Percentiles rank a stretch among this genome's conserved stretches.
These are phyloP conservation scores for Amphibalanus amphitrite DNA, from an alignment of 1,140 invertebrate genomes.

Conservation along the genomic window DNA sequence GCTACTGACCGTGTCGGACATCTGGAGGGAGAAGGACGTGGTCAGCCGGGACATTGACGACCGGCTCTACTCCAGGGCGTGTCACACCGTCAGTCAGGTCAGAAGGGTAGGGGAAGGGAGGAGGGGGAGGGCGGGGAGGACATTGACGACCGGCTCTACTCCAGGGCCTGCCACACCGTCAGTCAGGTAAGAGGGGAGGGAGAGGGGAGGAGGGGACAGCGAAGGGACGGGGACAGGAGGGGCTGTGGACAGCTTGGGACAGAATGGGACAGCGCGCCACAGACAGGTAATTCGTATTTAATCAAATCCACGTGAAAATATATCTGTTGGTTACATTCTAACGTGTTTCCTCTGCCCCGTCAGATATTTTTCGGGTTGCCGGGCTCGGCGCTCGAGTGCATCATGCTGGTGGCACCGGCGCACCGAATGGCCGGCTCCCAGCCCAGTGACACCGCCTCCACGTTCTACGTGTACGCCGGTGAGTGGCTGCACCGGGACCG, in stretches of 20 bases:
- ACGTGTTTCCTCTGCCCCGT: slow-evolving; percentile 10
- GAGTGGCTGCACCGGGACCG: slow-evolving; percentile 18
- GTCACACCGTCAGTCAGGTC: slow-evolving; percentile 64
- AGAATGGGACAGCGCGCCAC: too few relatives aligned
- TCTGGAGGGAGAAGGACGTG: slow-evolving; percentile 43
- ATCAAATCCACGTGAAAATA: neutral
- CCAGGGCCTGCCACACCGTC: too few relatives aligned
- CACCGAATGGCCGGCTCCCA: slow-evolving; percentile 72
- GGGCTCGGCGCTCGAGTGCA: slow-evolving; percentile 45
- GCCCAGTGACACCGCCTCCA: slow-evolving; percentile 35
- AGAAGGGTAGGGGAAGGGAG: slow-evolving; percentile 17
- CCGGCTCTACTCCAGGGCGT: slow-evolving; percentile 53
- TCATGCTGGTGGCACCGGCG: slow-evolving; percentile 65
- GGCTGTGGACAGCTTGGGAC: neutral
- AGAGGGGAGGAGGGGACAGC: neutral
- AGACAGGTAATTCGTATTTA: neutral
- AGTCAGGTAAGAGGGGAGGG: too few relatives aligned
- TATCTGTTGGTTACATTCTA: neutral
- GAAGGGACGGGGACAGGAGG: neutral
- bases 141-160: too few relatives aligned
- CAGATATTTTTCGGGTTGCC: slow-evolving; percentile 40
- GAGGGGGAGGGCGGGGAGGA: too few relatives aligned
- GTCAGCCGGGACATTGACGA: slow-evolving; percentile 60
- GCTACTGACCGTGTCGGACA: slow-evolving; percentile 46
- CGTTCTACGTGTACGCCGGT: slow-evolving; percentile 56